These are phyloP conservation scores for Anas capensis DNA, from an alignment of 2,797 vertebrate species.

Conservation along the genomic window DNA sequence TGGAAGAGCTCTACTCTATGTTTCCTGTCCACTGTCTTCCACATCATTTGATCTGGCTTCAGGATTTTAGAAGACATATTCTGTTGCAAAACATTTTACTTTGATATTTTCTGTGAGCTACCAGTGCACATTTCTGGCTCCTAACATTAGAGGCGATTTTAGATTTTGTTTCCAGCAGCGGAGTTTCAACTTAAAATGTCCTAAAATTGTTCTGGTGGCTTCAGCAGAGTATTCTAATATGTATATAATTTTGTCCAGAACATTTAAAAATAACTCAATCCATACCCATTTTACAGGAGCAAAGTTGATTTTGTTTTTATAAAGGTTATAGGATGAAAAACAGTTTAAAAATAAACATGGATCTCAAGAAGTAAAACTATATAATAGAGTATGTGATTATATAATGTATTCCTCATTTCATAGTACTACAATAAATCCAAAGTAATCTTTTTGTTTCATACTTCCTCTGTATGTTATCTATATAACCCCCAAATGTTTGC, in stretches of 20 bases:
- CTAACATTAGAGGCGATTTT: accelerated
- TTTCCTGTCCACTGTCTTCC: not conserved
- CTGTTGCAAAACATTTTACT: not conserved
- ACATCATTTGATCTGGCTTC: accelerated
- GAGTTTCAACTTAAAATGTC: not conserved
- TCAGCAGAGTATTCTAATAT: not conserved
- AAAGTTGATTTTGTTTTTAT: not conserved
- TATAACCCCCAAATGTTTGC: not conserved
- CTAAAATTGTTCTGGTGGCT: not conserved
- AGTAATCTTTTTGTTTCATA: not conserved
- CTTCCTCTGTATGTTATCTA: not conserved
- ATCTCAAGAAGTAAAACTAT: not conserved
- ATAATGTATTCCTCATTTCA: not conserved
- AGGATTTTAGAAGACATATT: not conserved
- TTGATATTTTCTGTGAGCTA: not conserved
- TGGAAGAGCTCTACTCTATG: accelerated
- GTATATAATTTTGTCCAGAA: not conserved
- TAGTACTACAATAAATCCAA: not conserved
- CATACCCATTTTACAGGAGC: not conserved
- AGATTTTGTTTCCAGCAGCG: not conserved
- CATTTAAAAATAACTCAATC: not conserved
- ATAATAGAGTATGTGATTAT: accelerated
- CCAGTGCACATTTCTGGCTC: accelerated
- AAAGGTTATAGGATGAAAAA: not conserved
- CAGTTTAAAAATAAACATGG: not conserved